phyloP scores from a whole-genome alignment of 1,140 invertebrate species.

The Papilio dardanus region DNA sequence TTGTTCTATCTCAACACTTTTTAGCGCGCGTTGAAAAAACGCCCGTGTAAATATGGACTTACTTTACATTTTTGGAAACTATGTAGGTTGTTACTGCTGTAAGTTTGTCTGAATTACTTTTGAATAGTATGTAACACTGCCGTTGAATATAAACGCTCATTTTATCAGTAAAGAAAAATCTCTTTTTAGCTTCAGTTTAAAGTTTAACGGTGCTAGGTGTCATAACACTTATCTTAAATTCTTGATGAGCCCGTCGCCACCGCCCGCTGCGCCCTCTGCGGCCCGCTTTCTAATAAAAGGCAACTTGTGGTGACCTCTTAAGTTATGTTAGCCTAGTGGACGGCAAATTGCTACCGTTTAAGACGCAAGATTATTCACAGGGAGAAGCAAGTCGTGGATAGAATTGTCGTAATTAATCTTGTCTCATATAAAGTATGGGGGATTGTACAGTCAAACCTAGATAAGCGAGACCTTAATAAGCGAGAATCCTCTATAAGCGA shows the following conservation, averaged over 20 bases:
- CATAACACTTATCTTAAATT: constrained; percentile 24
- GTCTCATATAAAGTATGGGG: too few relatives aligned
- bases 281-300: constrained; percentile 26
- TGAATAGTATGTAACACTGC: background rate
- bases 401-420: too few relatives aligned
- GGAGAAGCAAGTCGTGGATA: too few relatives aligned
- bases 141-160: background rate
- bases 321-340: constrained; percentile 9
- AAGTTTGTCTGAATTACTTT: constrained; percentile 4
- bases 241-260: constrained; percentile 21
- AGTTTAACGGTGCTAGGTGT: constrained; percentile 1
- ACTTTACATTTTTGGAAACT: too few relatives aligned
- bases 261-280: background rate
- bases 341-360: constrained; percentile 18
- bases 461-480: too few relatives aligned
- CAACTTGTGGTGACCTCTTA: constrained; percentile 22
- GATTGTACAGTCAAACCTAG: too few relatives aligned
- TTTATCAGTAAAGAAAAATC: constrained; percentile 10
- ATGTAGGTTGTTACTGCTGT: too few relatives aligned
- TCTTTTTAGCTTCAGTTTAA: background rate
- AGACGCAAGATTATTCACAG: too few relatives aligned
- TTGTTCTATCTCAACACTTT: too few relatives aligned
- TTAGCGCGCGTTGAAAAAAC: too few relatives aligned
- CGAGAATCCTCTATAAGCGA: too few relatives aligned
- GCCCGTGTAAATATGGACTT: too few relatives aligned